These are phyloP conservation scores for Phylloscopus collybita DNA, from an alignment of 2,797 vertebrate genomes.

Conservation along the genomic window DNA sequence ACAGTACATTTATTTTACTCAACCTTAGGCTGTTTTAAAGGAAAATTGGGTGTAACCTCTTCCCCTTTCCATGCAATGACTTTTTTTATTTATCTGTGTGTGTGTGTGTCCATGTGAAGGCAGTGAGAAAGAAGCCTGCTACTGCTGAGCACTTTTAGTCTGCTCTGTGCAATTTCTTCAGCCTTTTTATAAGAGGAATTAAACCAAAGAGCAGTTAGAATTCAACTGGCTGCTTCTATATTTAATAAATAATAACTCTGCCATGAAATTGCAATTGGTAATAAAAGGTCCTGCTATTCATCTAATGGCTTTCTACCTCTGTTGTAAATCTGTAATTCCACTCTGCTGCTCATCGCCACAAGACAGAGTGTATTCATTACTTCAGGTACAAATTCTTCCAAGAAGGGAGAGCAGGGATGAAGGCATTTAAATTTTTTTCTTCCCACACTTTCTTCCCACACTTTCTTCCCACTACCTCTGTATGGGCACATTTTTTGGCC, in stretches of 20 bases:
- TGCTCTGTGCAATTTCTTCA: neutral
- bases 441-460: neutral
- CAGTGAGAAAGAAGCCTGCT: neutral
- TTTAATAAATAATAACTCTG: slow-evolving; percentile 66
- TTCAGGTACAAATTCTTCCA: neutral
- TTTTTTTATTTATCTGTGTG: neutral
- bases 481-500: neutral
- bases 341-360: neutral
- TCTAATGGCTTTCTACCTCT: slow-evolving; percentile 16
- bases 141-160: neutral
- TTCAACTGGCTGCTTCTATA: slow-evolving; percentile 34
- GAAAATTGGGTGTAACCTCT: neutral
- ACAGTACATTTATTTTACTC: neutral
- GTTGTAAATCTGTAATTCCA: slow-evolving; percentile 6
- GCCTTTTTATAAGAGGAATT: slow-evolving; percentile 10
- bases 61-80: neutral
- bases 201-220: slow-evolving; percentile 14
- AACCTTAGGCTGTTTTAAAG: neutral
- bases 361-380: slow-evolving; percentile 45
- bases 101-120: neutral
- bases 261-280: slow-evolving; percentile 54
- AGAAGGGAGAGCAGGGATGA: neutral
- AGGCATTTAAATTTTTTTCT: neutral
- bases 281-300: slow-evolving; percentile 45
- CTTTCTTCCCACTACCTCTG: neutral